Evolutionary conservation across 2,113 vertebrate genomes (phyloP), one percentile per base, ranked within the genome.

Genomic region (Psittacus erithacus): DNA sequence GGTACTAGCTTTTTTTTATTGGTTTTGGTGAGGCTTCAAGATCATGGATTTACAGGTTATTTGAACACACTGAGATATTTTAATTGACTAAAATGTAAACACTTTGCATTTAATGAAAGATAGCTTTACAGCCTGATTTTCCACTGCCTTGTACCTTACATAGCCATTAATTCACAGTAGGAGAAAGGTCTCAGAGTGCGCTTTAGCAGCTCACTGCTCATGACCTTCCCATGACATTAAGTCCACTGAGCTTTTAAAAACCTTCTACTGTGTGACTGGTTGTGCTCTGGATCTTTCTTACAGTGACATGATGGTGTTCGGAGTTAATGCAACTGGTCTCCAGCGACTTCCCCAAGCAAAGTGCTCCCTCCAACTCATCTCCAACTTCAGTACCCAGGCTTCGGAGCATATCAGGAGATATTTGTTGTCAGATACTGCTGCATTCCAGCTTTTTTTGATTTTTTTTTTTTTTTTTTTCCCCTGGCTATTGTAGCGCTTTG

Each of bases 31-130:
- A 75, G 44, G 38, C 52, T 95, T 88, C 74, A 92, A 67, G 57
- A 91, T 52, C 60, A 67, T 29, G 86, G 71, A 82, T 90, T 86
- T 90, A 82, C 43, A 86, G 81, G 70, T 93, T 87, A 95, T 67
- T 93, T 81, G 76, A 93, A 85, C 35, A 60, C 38, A 52, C 18
- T 19, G 59, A 82, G 57, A 80, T 62, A 92, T 82, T 92, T 90
- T 92, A 96, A 90, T 84, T 92, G 64, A 44, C 31, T 86, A 74
- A 90, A 95, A 90, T 35, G 59, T 79, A 94, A 94, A 91, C 77
- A 91, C 76, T 92, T 95, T 81, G 43, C 60, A 84, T 82, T 68
- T 82, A 93, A 91, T 92, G 83, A 91, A 74, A 73, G 60, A 88
- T 68, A 62, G 70, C 23, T 86, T 89, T 86, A 73, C 41, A 94